Evolutionary conservation across 1,140 invertebrate genomes (phyloP).

Genomic region (Melitaea cinxia): DNA sequence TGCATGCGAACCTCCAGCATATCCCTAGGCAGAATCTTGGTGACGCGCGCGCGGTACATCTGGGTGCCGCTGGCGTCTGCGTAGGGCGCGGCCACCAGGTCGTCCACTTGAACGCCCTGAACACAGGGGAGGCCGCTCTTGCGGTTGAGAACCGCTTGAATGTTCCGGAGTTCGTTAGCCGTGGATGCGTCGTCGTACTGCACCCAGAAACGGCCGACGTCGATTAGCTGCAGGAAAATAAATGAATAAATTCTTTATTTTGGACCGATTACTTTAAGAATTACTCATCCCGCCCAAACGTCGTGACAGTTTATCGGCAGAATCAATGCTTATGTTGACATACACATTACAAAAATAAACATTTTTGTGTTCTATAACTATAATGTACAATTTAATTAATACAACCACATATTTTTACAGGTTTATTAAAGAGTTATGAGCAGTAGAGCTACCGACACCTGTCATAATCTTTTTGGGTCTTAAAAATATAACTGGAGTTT

Average conservation of each 20-base stretch:
- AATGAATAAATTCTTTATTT: neutral
- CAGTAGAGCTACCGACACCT: too few species aligned
- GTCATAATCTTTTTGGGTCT: too few species aligned
- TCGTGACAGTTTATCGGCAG: too few species aligned
- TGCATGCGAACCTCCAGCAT: slow-evolving; percentile 59
- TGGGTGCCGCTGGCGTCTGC: slow-evolving; percentile 37
- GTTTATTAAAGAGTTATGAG: too few species aligned
- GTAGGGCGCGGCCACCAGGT: slow-evolving; percentile 57
- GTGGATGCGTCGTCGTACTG: slow-evolving; percentile 76
- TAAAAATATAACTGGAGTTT: too few species aligned
- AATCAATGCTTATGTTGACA: too few species aligned
- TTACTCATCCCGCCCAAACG: too few species aligned
- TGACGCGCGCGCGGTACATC: slow-evolving; percentile 58
- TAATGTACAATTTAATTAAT: too few species aligned
- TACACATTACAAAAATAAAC: too few species aligned
- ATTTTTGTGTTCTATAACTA: too few species aligned
- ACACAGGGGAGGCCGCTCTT: slow-evolving; percentile 40
- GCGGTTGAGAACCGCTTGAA: slow-evolving; percentile 51
- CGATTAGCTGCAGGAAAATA: slow-evolving; percentile 64
- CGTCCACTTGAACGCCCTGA: slow-evolving; percentile 25
- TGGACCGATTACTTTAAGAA: neutral
- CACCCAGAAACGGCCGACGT: slow-evolving; percentile 85
- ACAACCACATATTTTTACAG: too few species aligned
- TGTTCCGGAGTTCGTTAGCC: slow-evolving; percentile 45
- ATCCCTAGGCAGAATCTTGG: slow-evolving; percentile 50